Conservation (phyloP, 2,113 vertebrate species). For the Leucopsar rothschildi region DNA sequence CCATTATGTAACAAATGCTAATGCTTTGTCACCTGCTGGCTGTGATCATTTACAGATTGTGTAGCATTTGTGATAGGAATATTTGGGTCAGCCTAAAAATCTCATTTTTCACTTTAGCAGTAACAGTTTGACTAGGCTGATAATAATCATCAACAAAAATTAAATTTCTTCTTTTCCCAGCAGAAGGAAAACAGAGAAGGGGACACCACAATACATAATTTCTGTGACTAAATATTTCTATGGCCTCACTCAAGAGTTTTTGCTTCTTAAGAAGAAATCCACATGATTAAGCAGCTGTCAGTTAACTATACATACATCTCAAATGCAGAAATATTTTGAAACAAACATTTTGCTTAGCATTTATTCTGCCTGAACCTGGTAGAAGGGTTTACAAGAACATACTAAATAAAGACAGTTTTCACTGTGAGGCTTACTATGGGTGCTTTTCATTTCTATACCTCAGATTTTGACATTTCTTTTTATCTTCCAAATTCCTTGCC, state of each 20-base stretch:
- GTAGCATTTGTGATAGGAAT: not conserved
- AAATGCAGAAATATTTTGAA: not conserved
- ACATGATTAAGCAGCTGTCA: not conserved
- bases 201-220: not conserved
- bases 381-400: not conserved
- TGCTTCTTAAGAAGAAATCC: not conserved
- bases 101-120: not conserved
- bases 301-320: not conserved
- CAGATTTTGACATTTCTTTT: not conserved
- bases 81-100: not conserved
- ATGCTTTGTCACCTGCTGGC: not conserved
- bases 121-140: not conserved
- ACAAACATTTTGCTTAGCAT: not conserved
- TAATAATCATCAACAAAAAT: not conserved
- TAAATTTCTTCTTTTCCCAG: not conserved
- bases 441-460: not conserved
- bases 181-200: not conserved
- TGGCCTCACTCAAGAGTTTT: not conserved
- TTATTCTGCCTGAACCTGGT: not conserved
- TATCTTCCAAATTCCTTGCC: not conserved
- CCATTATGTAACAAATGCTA: slow-evolving; percentile 12
- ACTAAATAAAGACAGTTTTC: not conserved
- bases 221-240: not conserved
- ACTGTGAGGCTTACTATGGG: not conserved
- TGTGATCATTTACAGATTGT: not conserved